Evolutionary conservation across 2,888 invertebrate species (phyloP), one percentile per base, ranked within the genome.

Genomic region (Phyllotreta striolata): DNA sequence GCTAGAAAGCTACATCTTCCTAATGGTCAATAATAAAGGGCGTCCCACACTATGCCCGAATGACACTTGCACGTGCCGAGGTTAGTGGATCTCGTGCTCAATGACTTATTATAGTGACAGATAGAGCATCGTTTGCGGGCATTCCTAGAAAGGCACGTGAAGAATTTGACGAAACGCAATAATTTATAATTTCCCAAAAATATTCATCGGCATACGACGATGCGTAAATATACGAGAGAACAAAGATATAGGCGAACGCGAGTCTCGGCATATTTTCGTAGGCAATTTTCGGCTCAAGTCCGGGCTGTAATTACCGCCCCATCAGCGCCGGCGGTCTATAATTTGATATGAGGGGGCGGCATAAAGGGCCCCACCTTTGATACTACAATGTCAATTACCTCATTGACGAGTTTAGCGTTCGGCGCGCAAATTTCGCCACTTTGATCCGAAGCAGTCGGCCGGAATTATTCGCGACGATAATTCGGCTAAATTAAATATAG

Each of bases 241-340:
- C 10, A 13, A 55, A 34, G 9, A 44, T 34, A 6, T 9, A 43
- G 7, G 10, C 61, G 67, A 72, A 67, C 67, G 66, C 58, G 63
- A 47, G 49, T 60, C 64, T 64, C 66, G 74, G 72, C 77, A 78
- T 78, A 79, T 79, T 79, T 78, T 78, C 78, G 75, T 76, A 76
- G 24, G 76, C 77, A 79, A 79, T 80, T 80, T 80, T 79, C 37
- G 35, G 37, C 78, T 78, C 73, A 74, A 76, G 77, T 74, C 41
- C 78, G 78, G 75, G 73, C 78, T 79, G 78, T 80, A 80, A 80
- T 80, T 80, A 80, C 79, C 79, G 78, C 79, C 79, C 78, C 79
- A 47, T 47, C 47, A 47, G 75, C 74, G 76, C 9, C 9, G 77
- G 77, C 72, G 73, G 74, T 72, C 79, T 79, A 79, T 80, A 80